Evolutionary conservation across 1,140 invertebrate genomes (phyloP), one percentile per base, ranked within the genome.

Genomic region (Drosophila sturtevanti): DNA sequence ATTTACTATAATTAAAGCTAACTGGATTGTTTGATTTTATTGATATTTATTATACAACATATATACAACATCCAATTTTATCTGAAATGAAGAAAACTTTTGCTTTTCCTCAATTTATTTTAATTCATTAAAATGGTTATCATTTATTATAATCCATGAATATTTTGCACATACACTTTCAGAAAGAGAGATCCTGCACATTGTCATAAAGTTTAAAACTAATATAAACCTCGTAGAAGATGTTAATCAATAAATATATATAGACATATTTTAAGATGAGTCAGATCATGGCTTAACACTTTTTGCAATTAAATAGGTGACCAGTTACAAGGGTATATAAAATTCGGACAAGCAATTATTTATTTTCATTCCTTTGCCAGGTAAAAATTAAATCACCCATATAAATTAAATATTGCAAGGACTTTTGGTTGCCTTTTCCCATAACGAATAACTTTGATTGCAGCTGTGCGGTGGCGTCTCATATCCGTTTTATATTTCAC

Each of bases 391-490:
- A 84, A 84, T 73, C 63, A 79, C 79, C 73, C 61, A 79, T 66
- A 79, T 89, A 79, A 89, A 89, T 89, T 70, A 27, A 71, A 89
- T 86, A 61, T 79, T 52, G 68, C 65, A 71, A 74, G 60, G 48
- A 77, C 65, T 79, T 76, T 71, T 76, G 72, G 64, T 52, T 35
- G 56, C 11, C 37, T 44, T 18, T 14, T 24, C 34, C 24, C 51
- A 76, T 79, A 67, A 87, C 77, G 55, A 64, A 52, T 41, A 61
- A 75, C 79, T 78, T 71, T 64, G 52, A 75, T 66, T 75, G 63
- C 54, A 59, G 66, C 63, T 37, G 62, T 44, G 62, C 54, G 14
- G 21, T 51, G 27, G 34, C 56, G 72, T 76, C 73, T 76, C 73
- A 52, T 44, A 52, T 55, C 72, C 75, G 74, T 60, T 61, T 44